phyloP scores from a whole-genome alignment of 2,888 invertebrate genomes.

The Protodeltote pygarga region DNA sequence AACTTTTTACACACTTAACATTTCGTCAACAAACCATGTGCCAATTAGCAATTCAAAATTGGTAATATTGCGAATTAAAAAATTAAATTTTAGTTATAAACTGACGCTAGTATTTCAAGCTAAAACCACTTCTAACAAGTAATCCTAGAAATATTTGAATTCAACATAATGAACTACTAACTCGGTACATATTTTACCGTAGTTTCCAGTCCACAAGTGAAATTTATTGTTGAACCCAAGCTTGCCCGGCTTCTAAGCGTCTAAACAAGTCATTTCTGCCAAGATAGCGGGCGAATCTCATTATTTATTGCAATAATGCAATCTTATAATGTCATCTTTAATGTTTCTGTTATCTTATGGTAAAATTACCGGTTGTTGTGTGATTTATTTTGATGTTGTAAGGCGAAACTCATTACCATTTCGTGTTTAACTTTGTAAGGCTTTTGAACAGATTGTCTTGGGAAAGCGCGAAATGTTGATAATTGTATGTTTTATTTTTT shows the following conservation, averaged over 20 bases:
- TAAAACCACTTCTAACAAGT: slow-evolving; percentile 5
- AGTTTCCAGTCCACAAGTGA: slow-evolving; percentile 34
- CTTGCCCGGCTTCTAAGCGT: slow-evolving; percentile 26
- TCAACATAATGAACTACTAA: slow-evolving; percentile 28
- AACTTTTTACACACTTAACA: too few relatives aligned
- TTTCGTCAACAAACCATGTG: too few relatives aligned
- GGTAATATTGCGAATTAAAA: too few relatives aligned
- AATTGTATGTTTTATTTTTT: background rate
- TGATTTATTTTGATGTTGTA: slow-evolving; percentile 32
- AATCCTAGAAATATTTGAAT: slow-evolving; percentile 22
- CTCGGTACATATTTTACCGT: slow-evolving; percentile 35
- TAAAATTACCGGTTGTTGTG: slow-evolving; percentile 18
- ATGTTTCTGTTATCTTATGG: slow-evolving; percentile 35
- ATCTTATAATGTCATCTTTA: slow-evolving; percentile 35
- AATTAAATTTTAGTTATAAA: too few relatives aligned
- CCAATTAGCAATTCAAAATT: too few relatives aligned
- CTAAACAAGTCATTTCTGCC: slow-evolving; percentile 27
- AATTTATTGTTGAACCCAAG: slow-evolving; percentile 37
- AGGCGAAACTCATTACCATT: slow-evolving; percentile 23
- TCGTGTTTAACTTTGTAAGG: slow-evolving; percentile 5
- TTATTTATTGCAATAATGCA: slow-evolving; percentile 49
- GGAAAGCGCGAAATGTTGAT: background rate
- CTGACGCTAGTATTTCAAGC: background rate
- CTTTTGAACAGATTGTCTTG: background rate
- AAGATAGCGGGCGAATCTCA: slow-evolving; percentile 19